These are phyloP conservation scores for Arizona elegans DNA, from an alignment of 2,113 vertebrate species.

Conservation along the genomic window DNA sequence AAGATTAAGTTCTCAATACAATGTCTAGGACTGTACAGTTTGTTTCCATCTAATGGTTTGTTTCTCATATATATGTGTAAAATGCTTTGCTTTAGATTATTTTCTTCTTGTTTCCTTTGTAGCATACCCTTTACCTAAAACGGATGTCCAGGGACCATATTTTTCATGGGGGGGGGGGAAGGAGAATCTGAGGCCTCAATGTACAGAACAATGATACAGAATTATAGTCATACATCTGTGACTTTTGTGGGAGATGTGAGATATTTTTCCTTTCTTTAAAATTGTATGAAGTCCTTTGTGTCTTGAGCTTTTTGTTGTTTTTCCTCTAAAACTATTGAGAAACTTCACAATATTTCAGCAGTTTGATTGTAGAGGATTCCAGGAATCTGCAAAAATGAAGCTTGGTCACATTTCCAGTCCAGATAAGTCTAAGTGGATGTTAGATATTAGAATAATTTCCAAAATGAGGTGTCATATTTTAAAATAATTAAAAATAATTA, in stretches of 20 bases:
- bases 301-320: not conserved
- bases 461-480: not conserved
- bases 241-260: not conserved
- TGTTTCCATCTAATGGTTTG: not conserved
- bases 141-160: not conserved
- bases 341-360: not conserved
- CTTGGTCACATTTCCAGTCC: not conserved
- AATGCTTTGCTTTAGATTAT: not conserved
- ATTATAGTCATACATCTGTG: not conserved
- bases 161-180: not conserved
- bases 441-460: not conserved
- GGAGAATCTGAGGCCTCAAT: not conserved
- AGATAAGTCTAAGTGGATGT: not conserved
- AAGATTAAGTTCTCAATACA: not conserved
- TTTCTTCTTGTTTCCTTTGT: not conserved
- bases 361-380: not conserved
- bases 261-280: not conserved
- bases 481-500: not conserved
- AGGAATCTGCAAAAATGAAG: not conserved
- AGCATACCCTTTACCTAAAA: not conserved
- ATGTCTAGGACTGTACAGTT: not conserved
- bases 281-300: not conserved
- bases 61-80: not conserved
- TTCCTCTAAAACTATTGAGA: not conserved
- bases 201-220: not conserved